phyloP scores from a whole-genome alignment of 2,113 vertebrate species.

The Labrus mixtus region DNA sequence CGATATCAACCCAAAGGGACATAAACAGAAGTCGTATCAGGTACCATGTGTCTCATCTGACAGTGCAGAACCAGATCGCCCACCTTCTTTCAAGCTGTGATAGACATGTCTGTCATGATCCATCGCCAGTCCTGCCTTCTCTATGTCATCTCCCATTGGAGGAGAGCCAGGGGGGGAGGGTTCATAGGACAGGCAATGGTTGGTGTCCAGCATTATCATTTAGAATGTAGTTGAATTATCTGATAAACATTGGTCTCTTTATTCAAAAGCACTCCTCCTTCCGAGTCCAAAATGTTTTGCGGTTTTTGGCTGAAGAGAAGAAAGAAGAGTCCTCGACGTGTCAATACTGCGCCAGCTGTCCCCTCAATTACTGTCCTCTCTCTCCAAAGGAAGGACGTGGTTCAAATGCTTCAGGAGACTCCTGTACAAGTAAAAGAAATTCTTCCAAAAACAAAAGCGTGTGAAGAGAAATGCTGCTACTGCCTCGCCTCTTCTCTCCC shows the following conservation, averaged over 20 bases:
- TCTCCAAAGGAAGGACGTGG: slow-evolving; percentile 13
- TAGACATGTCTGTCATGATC: slow-evolving; percentile 81
- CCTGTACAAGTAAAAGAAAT: slow-evolving; percentile 21
- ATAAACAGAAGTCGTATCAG: slow-evolving; percentile 47
- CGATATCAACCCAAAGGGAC: slow-evolving; percentile 20
- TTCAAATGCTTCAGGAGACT: slow-evolving; percentile 39
- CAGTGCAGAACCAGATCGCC: slow-evolving; percentile 39
- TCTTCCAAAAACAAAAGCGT: slow-evolving; percentile 18
- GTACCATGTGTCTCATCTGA: slow-evolving; percentile 28
- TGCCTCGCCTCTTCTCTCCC: slow-evolving; percentile 17
- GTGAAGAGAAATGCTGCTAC: slow-evolving; percentile 9
- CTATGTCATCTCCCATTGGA: slow-evolving; percentile 76
- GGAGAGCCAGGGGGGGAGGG: slow-evolving; percentile 77
- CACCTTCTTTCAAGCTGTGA: slow-evolving; percentile 87
- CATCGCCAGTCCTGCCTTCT: slow-evolving; percentile 72
- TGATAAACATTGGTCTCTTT: slow-evolving; percentile 57
- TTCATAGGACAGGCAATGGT: slow-evolving; percentile 80
- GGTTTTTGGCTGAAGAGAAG: slow-evolving; percentile 1
- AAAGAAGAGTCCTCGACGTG: slow-evolving; percentile 34
- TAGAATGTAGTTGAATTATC: slow-evolving; percentile 45
- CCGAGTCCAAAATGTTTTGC: slow-evolving; percentile 33
- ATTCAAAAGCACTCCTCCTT: slow-evolving; percentile 39
- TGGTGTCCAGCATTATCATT: slow-evolving; percentile 85
- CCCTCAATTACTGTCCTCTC: slow-evolving; percentile 30
- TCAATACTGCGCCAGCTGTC: slow-evolving; percentile 44